Percentiles rank a stretch among this genome's conserved stretches.
Conservation (phyloP, 2,888 invertebrate species). For the Lissocephala sabroskyi region DNA sequence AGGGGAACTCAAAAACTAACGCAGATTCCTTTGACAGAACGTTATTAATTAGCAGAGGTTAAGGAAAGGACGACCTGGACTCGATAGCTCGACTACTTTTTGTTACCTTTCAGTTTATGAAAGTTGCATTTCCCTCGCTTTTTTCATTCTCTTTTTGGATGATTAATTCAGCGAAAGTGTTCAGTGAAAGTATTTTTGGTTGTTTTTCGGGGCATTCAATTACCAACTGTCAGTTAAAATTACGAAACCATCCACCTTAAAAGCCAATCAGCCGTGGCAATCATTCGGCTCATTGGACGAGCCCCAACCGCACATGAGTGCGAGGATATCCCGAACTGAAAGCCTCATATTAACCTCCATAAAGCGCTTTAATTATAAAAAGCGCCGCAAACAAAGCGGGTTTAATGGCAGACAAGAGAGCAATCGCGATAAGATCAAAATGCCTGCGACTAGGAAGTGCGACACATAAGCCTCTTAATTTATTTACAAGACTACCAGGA, state of each 20-base stretch:
- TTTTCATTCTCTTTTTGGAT: constrained; percentile 10
- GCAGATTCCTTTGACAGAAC: no score
- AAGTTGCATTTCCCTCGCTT: constrained; percentile 6
- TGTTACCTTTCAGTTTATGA: no score
- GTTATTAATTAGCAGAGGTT: no score
- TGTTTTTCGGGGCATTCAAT: constrained; percentile 30
- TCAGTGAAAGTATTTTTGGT: not conserved
- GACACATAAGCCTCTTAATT: constrained; percentile 52
- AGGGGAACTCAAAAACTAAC: no score
- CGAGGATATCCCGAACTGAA: no score
- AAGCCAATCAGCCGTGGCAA: not conserved
- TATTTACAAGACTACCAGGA: constrained; percentile 37
- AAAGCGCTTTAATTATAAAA: constrained; percentile 40
- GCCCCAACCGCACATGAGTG: no score
- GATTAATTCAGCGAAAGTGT: no score
- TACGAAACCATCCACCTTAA: constrained; percentile 3
- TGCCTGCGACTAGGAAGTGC: not conserved
- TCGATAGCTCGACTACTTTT: no score
- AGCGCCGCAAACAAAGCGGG: no score
- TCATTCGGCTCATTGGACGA: not conserved
- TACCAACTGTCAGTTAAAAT: constrained; percentile 31
- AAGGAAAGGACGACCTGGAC: no score
- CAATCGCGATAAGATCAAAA: not conserved
- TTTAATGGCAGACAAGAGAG: no score
- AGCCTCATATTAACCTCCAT: constrained; percentile 28